phyloP scores from a whole-genome alignment of 1,140 invertebrate species.

The Limonius californicus region DNA sequence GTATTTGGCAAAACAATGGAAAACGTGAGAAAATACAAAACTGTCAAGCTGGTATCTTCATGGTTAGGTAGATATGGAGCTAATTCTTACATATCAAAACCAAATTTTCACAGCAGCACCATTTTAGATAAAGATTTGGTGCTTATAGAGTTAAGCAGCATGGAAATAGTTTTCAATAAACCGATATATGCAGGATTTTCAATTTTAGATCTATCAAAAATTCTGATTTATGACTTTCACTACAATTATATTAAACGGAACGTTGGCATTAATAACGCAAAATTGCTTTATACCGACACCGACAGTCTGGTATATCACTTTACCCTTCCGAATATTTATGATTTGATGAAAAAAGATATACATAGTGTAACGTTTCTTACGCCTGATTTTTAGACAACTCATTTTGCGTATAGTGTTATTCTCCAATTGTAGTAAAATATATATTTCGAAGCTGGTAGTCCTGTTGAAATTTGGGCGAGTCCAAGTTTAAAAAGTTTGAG shows the following conservation, averaged over 20 bases:
- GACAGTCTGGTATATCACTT: conserved; percentile 36
- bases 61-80: conserved; percentile 27
- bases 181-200: conserved; percentile 26
- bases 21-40: conserved; percentile 26
- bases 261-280: conserved; percentile 25
- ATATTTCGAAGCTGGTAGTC: no score
- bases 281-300: conserved; percentile 40
- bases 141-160: conserved; percentile 28
- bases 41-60: conserved; percentile 26
- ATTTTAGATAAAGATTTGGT: conserved; percentile 29
- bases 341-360: conserved; percentile 25
- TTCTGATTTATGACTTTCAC: conserved; percentile 22
- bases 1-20: conserved; percentile 48
- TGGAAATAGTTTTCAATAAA: conserved; percentile 27
- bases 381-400: no score
- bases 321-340: conserved; percentile 25
- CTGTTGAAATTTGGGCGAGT: no score
- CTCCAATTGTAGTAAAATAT: no score
- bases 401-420: no score
- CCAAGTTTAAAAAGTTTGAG: no score
- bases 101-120: conserved; percentile 26
- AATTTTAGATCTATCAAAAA: conserved; percentile 27
- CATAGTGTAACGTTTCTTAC: no score
- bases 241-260: conserved; percentile 28
- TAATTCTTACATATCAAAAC: conserved; percentile 25